Evolutionary conservation across 1,140 invertebrate species (phyloP), one percentile per base, ranked within the genome.

Genomic region (Laupala kohalensis): DNA sequence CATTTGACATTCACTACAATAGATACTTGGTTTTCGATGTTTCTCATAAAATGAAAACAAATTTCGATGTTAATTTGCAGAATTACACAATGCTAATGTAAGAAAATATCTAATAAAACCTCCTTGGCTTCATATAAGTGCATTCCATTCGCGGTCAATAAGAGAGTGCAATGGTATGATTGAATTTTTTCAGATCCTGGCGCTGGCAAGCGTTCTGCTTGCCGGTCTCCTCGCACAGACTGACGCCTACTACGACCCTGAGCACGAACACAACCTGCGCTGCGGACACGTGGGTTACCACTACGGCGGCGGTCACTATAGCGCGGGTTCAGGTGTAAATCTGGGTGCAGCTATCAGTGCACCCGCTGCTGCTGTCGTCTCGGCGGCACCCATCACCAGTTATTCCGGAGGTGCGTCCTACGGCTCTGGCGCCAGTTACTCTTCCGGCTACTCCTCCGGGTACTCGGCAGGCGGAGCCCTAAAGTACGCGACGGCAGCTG

Each of bases 231-330:
- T 68, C 27, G 67, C 29, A 4, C 28, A 23, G 13, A 68, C 13
- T 4, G 28, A 68, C 15, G 67, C 67, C 15, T 68, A 30, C 29
- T 68, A 68, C 67, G 29, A 27, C 15, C 67, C 67, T 4, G 67
- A 68, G 29, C 67, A 68, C 27, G 26, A 68, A 23, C 67, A 68
- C 19, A 68, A 68, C n/a, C n/a, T 68, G 1, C 19, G 67, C n/a
- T 68, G 67, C n/a, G 67, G 67, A 4, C 67, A 68, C 24, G 15
- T 27, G 12, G 25, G 25, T 12, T 29, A 68, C 23, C n/a, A 29
- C 67, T 27, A 23, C 28, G 27, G 67, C 15, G 67, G 67, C 5
- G 27, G 27, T 23, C 19, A 15, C 12, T 68, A 68, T 12, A 27
- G 28, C 9, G 25, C 26, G 13, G 5, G 25, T 25, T 27, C 15